Conservation (phyloP, 2,888 invertebrate genomes). For the Oscheius myriophilus region DNA sequence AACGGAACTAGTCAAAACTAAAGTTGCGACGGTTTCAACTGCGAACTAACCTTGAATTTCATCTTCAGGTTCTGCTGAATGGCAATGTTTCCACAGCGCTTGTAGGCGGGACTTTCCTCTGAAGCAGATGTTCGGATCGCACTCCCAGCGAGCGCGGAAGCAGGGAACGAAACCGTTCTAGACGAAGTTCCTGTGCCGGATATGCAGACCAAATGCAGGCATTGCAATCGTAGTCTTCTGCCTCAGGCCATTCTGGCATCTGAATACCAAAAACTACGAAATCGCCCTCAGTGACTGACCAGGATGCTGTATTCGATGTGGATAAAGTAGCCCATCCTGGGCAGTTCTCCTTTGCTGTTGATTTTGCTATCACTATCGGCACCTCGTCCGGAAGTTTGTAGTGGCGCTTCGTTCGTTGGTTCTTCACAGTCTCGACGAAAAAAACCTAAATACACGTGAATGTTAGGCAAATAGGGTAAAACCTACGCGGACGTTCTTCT, state of each 20-base stretch:
- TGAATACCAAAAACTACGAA: not conserved
- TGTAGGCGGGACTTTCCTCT: not conserved
- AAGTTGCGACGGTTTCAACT: constrained; percentile 6
- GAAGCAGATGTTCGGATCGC: constrained; percentile 20
- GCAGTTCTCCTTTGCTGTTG: not conserved
- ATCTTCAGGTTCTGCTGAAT: constrained; percentile 16
- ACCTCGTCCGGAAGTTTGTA: too few species aligned
- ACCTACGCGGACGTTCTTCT: too few species aligned
- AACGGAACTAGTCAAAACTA: too few species aligned
- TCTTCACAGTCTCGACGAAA: too few species aligned
- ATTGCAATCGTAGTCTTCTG: not conserved
- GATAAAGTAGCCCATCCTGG: constrained; percentile 7
- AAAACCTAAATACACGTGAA: too few species aligned
- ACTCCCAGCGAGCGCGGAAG: constrained; percentile 26
- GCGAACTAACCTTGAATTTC: not conserved
- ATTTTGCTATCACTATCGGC: too few species aligned
- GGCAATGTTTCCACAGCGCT: constrained; percentile 5
- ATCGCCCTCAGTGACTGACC: not conserved
- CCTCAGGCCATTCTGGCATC: constrained; percentile 10
- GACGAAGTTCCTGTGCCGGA: too few species aligned
- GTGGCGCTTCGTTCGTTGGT: too few species aligned
- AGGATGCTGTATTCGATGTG: constrained; percentile 2
- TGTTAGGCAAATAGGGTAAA: too few species aligned
- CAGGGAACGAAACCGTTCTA: not conserved
- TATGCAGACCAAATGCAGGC: too few species aligned